A percentile compares a stretch with the other conserved stretches of the same genome.
Evolutionary conservation across 1,140 invertebrate genomes (phyloP).

Genomic region (Eueides isabella): DNA sequence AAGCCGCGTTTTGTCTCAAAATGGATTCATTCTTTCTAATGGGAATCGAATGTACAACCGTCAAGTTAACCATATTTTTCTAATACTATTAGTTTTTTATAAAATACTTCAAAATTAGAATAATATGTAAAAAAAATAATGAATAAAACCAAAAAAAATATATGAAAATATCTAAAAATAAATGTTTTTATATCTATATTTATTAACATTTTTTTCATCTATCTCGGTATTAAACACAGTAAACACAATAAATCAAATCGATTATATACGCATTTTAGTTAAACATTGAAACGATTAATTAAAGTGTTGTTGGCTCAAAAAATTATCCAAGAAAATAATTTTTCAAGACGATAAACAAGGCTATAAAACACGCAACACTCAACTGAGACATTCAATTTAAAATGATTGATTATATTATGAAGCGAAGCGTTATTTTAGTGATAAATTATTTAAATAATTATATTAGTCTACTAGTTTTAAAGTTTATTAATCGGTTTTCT

Average conservation of each 20-base stretch:
- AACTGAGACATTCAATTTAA: constrained; percentile 49
- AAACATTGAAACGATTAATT: constrained; percentile 22
- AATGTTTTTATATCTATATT: too few relatives aligned
- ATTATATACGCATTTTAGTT: neutral
- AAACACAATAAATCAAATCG: neutral
- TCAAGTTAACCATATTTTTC: too few relatives aligned
- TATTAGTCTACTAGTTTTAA: constrained; percentile 18
- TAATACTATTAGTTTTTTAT: too few relatives aligned
- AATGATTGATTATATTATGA: constrained; percentile 49
- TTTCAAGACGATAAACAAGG: constrained; percentile 40
- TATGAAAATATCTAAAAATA: too few relatives aligned
- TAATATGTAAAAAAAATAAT: too few relatives aligned
- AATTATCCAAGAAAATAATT: constrained; percentile 20
- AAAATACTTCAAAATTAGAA: too few relatives aligned
- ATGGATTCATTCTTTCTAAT: too few relatives aligned
- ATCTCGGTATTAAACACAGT: neutral
- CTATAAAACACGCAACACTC: constrained; percentile 46
- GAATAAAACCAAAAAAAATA: too few relatives aligned
- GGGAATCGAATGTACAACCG: too few relatives aligned
- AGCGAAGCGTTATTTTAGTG: constrained; percentile 33
- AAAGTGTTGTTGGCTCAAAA: constrained; percentile 21
- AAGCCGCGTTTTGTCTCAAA: too few relatives aligned
- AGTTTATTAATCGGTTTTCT: constrained; percentile 10
- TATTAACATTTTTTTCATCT: neutral
- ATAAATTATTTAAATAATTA: constrained; percentile 27